Percentiles rank a stretch among this genome's conserved stretches.
Evolutionary conservation across 2,113 vertebrate genomes (phyloP).

Genomic region (Dasyprocta punctata): DNA sequence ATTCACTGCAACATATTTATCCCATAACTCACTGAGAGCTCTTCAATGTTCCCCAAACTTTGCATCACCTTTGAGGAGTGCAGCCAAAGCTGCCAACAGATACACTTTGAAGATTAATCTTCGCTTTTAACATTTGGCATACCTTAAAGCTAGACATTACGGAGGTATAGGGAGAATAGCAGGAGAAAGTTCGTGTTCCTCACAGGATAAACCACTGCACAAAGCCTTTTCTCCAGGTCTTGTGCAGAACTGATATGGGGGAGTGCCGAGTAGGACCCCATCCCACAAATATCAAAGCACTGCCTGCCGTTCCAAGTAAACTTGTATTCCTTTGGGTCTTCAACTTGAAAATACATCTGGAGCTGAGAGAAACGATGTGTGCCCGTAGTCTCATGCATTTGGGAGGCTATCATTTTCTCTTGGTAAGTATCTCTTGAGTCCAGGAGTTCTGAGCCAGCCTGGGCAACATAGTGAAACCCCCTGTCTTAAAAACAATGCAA

Average conservation of each 20-base stretch:
- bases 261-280: background rate
- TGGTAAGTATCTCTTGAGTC: background rate
- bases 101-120: background rate
- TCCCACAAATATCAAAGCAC: background rate
- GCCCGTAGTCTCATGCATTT: background rate
- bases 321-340: background rate
- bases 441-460: background rate
- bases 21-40: background rate
- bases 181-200: background rate
- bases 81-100: background rate
- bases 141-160: conserved; percentile 32
- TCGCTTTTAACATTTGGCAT: conserved; percentile 6
- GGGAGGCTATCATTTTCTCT: background rate
- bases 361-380: background rate
- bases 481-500: background rate
- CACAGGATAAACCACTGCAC: background rate
- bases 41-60: background rate
- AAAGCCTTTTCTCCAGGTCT: background rate
- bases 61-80: background rate
- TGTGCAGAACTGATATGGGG: background rate
- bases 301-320: background rate
- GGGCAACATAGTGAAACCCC: background rate
- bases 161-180: background rate
- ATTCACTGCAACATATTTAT: background rate
- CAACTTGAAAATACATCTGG: background rate